Percentiles rank a stretch among this genome's conserved stretches.
Evolutionary conservation across 2,888 invertebrate species (phyloP).

Genomic region (Drosophila paramelanica): DNA sequence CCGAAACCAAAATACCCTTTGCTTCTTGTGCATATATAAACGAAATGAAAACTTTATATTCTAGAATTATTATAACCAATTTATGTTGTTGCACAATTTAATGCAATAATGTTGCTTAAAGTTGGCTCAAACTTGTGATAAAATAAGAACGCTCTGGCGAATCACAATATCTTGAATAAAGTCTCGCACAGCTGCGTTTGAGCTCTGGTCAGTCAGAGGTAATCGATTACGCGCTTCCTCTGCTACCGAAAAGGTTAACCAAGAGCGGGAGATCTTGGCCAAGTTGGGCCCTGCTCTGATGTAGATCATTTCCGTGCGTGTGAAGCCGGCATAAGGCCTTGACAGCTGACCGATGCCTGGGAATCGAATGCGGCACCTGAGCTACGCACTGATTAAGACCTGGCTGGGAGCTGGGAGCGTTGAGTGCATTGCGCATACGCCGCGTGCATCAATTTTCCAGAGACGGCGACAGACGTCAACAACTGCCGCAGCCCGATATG

Average conservation of each 20-base stretch:
- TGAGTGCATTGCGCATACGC: constrained; percentile 66
- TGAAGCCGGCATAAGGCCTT: constrained; percentile 47
- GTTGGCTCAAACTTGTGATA: background rate
- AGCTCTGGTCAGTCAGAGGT: constrained; percentile 25
- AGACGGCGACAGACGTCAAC: constrained; percentile 29
- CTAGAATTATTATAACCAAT: too few species aligned
- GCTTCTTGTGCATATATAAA: background rate
- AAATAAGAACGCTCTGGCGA: background rate
- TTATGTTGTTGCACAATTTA: background rate
- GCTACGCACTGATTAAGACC: constrained; percentile 68
- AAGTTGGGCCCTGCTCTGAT: constrained; percentile 25
- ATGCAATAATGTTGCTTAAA: background rate
- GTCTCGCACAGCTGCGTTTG: constrained; percentile 37
- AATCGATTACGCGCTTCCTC: constrained; percentile 52
- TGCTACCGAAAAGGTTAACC: constrained; percentile 25
- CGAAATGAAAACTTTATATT: too few species aligned
- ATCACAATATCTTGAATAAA: constrained; percentile 23
- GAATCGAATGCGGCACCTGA: constrained; percentile 61
- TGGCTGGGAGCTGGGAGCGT: constrained; percentile 6
- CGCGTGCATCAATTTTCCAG: constrained; percentile 46
- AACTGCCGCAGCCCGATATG: constrained; percentile 24
- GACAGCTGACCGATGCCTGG: constrained; percentile 54
- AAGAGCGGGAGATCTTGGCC: background rate
- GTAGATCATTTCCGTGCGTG: constrained; percentile 52
- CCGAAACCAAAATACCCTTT: constrained; percentile 40